Conservation (phyloP, 2,797 vertebrate species). For the Anisognathus igniventris region DNA sequence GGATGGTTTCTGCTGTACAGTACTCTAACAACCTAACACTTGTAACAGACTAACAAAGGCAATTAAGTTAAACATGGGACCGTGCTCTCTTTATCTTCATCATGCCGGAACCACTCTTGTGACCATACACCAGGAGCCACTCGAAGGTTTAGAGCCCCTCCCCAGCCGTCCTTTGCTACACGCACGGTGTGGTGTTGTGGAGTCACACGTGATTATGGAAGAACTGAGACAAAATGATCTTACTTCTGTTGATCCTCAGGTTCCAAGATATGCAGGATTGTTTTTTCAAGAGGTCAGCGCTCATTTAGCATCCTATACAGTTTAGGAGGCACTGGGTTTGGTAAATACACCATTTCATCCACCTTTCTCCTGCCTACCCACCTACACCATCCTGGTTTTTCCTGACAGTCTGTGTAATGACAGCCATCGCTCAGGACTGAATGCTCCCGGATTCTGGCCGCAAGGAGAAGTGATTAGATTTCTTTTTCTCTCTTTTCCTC, state of each 20-base stretch:
- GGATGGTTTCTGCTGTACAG: too few species aligned
- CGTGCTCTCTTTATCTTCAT: accelerated
- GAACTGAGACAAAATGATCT: neutral
- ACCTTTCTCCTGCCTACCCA: neutral
- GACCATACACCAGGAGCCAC: accelerated
- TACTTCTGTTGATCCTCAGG: neutral
- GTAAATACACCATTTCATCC: neutral
- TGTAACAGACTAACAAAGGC: too few species aligned
- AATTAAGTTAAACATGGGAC: accelerated
- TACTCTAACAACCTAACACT: accelerated
- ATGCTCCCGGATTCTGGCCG: neutral
- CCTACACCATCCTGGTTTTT: accelerated
- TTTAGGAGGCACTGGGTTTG: neutral
- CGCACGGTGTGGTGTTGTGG: accelerated
- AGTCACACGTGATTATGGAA: accelerated
- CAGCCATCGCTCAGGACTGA: neutral
- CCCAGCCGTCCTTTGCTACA: accelerated
- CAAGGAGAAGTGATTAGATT: neutral
- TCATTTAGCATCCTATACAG: neutral
- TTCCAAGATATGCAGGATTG: neutral
- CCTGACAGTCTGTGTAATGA: accelerated
- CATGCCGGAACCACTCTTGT: accelerated
- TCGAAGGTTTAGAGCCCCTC: too few species aligned
- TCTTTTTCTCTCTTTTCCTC: neutral
- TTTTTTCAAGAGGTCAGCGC: accelerated